Evolutionary conservation across 2,888 invertebrate genomes (phyloP), one percentile per base, ranked within the genome.

Genomic region (Meliscaeva auricollis): DNA sequence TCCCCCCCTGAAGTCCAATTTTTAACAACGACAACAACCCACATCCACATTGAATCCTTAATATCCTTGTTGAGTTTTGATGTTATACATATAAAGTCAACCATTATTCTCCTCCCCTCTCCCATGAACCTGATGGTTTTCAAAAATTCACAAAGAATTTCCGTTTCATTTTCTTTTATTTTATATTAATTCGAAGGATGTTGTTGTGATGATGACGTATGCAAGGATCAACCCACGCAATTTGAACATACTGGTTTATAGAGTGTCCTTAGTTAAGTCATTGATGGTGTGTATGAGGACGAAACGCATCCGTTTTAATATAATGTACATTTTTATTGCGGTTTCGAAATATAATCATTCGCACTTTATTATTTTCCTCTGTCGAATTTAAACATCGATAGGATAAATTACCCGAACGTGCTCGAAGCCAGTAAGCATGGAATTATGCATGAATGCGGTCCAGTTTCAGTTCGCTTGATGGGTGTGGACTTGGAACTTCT

Each of bases 331-430:
- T 85, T 79, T 85, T 85, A 85, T 85, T 85, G 85, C 76, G 85
- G 85, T 81, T 77, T 38, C 38, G 9, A 52, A 68, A 85, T 72
- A 85, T 85, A 85, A 73, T 85, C 81, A 69, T 85, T 85, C 85
- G 85, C 85, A 85, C 85, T 85, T 85, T 85, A 85, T 85, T 85
- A 85, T 38, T 38, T 84, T 84, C 72, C 85, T 81, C 62, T 85
- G 81, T 85, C 73, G 81, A 85, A 85, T 81, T 50, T 60, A 77
- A 81, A 85, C 85, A 81, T 85, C 77, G 85, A 81, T 81, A 68
- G 81, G 70, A 46, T 64, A 85, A 81, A 85, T 85, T 85, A 73
- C 85, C 44, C 54, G 69, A 81, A 85, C 85, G 85, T 85, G 85
- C 85, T 68, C 69, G 62, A 77, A 73, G 81, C 68, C 68, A 69